A percentile compares a stretch with the other conserved stretches of the same genome.
Conservation (phyloP, 2,888 invertebrate genomes). For the Nineta flava region DNA sequence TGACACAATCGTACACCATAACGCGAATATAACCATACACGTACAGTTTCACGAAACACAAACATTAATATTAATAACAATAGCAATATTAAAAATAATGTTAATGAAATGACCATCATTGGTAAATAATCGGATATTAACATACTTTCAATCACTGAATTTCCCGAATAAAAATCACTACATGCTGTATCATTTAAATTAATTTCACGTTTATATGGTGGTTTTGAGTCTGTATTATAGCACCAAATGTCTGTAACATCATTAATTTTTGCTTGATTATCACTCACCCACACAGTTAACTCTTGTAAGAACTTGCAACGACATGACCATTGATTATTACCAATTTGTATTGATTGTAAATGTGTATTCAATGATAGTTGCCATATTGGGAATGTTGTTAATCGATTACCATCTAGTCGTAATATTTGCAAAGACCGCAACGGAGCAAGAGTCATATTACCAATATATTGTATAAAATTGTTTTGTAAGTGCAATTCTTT, state of each 20-base stretch:
- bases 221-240: constrained; percentile 56
- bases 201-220: constrained; percentile 60
- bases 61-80: constrained; percentile 63
- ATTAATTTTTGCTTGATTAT: constrained; percentile 63
- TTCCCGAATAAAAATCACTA: constrained; percentile 73
- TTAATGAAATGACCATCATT: constrained; percentile 64
- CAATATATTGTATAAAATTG: constrained; percentile 63
- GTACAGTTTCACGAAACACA: constrained; percentile 69
- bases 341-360: constrained; percentile 59
- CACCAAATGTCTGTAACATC: constrained; percentile 70
- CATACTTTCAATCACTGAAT: constrained; percentile 67
- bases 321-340: constrained; percentile 80
- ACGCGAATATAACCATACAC: constrained; percentile 75
- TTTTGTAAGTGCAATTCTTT: constrained; percentile 75
- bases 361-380: constrained; percentile 50
- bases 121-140: constrained; percentile 73
- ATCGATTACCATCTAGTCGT: constrained; percentile 68
- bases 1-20: constrained; percentile 71
- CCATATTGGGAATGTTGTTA: constrained; percentile 68
- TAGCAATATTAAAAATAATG: constrained; percentile 59
- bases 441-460: constrained; percentile 63
- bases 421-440: constrained; percentile 64
- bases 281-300: constrained; percentile 65
- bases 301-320: constrained; percentile 79
- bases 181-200: constrained; percentile 75